Base-by-base conservation (phyloP, 2,797 vertebrate genomes). In the Gallinago stenura region DNA sequence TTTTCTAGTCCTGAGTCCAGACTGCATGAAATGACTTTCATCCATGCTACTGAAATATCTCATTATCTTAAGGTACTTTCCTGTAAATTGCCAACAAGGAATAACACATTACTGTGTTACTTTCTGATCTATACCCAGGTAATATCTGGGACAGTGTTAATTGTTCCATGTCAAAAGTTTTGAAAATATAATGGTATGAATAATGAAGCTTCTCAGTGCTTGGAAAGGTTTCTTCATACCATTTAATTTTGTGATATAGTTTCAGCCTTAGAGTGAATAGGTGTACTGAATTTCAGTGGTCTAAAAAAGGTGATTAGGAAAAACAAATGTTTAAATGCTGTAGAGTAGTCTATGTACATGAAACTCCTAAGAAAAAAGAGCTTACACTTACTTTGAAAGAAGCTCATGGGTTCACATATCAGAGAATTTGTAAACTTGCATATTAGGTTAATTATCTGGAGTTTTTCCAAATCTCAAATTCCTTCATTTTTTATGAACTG, bases 391-490 rank as follows among this genome's bases (percentile, higher is more conserved):
- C 4, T n/a, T 92, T 4, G 1, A 71, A 71, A 68, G 78, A 50
- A 16, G 0, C 1, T 46, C 12, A 60, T 1, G 0, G 2, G 10
- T 41, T 2, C 18, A 61, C 7, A 7, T 15, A 57, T 4, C 8
- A 25, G 18, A 54, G 33, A 45, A 64, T 31, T 11, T 64, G 3
- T 8, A 69, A 84, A 48, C 4, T 73, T 51, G 13, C 14, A 2
- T 33, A 39, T 30, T 69, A 56, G 35, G 2, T 25, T 30, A 69
- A 41, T 70, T 57, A 65, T 45, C 15, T 65, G 16, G 20, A 57
- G 3, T 13, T 65, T 87, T 80, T 57, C 56, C 26, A 35, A 39
- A 68, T 2, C 7, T 70, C 15, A 69, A 61, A 35, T 53, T 61
- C 11, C 14, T 83, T 77, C 2, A 35, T 64, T 94, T 89, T 60